These are phyloP conservation scores for Achlya flavicornis DNA, from an alignment of 2,888 invertebrate genomes.

Conservation along the genomic window DNA sequence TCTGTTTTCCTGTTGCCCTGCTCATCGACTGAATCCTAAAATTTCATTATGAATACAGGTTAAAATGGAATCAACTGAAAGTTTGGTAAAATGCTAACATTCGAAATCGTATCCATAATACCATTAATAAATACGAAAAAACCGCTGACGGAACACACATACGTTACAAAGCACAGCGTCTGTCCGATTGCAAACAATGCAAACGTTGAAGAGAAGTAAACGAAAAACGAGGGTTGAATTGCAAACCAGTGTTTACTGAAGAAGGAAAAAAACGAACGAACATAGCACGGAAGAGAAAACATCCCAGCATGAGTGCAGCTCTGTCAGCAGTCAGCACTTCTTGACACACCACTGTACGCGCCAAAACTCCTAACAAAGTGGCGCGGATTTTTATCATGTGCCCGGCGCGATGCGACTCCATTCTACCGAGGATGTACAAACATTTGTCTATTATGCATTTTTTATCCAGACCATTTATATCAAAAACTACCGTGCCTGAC, in stretches of 20 bases:
- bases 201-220: slow-evolving; percentile 62
- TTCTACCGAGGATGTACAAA: slow-evolving; percentile 52
- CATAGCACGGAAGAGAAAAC: slow-evolving; percentile 34
- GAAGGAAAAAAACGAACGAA: slow-evolving; percentile 47
- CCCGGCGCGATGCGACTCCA: slow-evolving; percentile 40
- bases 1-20: slow-evolving; percentile 22
- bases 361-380: slow-evolving; percentile 61
- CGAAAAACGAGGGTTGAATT: slow-evolving; percentile 65
- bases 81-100: slow-evolving; percentile 20
- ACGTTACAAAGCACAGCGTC: slow-evolving; percentile 53
- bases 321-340: slow-evolving; percentile 55
- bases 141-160: slow-evolving; percentile 47
- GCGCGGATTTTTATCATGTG: slow-evolving; percentile 58
- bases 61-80: background rate
- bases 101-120: slow-evolving; percentile 48
- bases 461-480: slow-evolving; percentile 58
- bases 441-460: slow-evolving; percentile 64
- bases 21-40: background rate
- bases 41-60: background rate
- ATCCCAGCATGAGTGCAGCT: slow-evolving; percentile 41
- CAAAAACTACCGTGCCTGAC: slow-evolving; percentile 61
- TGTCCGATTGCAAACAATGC: slow-evolving; percentile 63
- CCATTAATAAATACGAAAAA: slow-evolving; percentile 58
- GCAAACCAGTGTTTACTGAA: slow-evolving; percentile 54
- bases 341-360: slow-evolving; percentile 51